Conservation (phyloP, 2,797 vertebrate genomes). For the Heterohyrax brucei region DNA sequence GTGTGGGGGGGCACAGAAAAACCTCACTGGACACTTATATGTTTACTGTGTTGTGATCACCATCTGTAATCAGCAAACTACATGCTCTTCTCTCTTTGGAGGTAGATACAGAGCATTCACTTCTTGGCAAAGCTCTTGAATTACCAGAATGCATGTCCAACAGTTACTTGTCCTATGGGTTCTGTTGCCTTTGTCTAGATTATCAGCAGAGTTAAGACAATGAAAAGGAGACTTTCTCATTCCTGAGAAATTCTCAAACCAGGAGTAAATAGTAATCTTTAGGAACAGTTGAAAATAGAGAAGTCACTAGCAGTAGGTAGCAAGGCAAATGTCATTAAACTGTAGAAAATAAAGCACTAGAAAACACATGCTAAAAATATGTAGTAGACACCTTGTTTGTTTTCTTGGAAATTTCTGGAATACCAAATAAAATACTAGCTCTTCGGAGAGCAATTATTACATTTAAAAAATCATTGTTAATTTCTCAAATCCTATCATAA, state of each 20-base stretch:
- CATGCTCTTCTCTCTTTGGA: neutral
- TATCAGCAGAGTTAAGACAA: neutral
- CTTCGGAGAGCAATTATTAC: neutral
- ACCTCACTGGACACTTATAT: neutral
- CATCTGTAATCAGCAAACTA: neutral
- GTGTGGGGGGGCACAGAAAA: no score
- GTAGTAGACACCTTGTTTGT: neutral
- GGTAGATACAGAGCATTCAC: neutral
- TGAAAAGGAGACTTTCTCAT: neutral
- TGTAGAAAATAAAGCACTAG: conserved; percentile 43
- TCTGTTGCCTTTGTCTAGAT: neutral
- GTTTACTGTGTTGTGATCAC: neutral
- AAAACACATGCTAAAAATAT: neutral
- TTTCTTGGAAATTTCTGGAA: conserved; percentile 46
- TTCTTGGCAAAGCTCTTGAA: neutral
- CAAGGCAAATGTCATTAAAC: conserved; percentile 52
- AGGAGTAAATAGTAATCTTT: neutral
- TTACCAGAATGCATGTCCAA: neutral
- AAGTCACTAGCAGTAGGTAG: neutral
- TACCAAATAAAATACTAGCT: conserved; percentile 54
- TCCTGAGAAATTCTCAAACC: conserved; percentile 11
- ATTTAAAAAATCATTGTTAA: conserved; percentile 19
- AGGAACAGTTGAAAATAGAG: neutral
- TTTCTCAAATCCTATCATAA: neutral
- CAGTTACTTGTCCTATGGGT: neutral